Conservation (phyloP, 2,888 invertebrate species). For the Sinelater perroti region DNA sequence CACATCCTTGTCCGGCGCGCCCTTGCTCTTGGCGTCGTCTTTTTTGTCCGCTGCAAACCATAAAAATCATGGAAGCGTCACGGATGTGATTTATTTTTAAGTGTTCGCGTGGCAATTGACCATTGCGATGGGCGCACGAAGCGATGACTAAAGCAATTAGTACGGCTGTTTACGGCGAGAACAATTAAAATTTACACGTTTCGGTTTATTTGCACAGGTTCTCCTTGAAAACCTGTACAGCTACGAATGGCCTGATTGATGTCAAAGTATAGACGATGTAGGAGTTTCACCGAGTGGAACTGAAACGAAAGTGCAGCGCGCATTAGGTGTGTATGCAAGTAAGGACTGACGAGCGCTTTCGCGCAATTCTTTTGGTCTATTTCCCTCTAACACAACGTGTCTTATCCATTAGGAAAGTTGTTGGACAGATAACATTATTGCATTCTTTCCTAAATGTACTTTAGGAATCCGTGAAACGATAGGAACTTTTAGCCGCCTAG, state of each 20-base stretch:
- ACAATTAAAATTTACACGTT: slow-evolving; percentile 3
- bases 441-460: neutral
- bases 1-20: slow-evolving; percentile 10
- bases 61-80: neutral
- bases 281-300: no score
- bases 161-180: neutral
- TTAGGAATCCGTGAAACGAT: no score
- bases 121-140: neutral
- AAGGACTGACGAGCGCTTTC: neutral
- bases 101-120: neutral
- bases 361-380: neutral
- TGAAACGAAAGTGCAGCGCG: no score
- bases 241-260: neutral
- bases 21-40: neutral
- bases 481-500: no score
- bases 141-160: slow-evolving; percentile 10
- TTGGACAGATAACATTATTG: no score
- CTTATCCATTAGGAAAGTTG: neutral
- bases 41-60: slow-evolving; percentile 14
- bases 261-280: neutral
- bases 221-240: slow-evolving; percentile 4
- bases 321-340: no score
- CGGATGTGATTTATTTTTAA: neutral
- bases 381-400: neutral
- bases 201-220: neutral